phyloP scores from a whole-genome alignment of 2,797 vertebrate genomes.

The Spizella passerina region DNA sequence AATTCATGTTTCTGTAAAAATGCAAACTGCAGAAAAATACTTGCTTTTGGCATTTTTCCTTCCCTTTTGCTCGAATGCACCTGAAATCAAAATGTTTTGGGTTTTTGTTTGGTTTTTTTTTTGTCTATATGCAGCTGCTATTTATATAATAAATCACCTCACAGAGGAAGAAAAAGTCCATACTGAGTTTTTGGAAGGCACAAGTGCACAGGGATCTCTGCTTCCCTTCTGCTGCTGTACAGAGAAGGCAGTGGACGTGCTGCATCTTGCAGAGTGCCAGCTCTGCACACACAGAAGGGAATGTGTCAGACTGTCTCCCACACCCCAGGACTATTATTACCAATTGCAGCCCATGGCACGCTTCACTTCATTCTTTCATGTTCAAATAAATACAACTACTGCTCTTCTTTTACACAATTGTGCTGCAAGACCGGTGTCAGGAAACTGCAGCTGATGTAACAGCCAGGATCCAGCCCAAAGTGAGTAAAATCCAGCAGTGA shows the following conservation, averaged over 20 bases:
- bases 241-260: not conserved
- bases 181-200: not conserved
- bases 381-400: not conserved
- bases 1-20: not conserved
- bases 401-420: not conserved
- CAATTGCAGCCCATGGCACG: not conserved
- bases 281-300: not conserved
- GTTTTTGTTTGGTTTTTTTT: not conserved
- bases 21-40: not conserved
- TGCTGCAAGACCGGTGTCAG: not conserved
- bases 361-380: not conserved
- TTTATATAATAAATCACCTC: not conserved
- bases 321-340: not conserved
- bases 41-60: not conserved
- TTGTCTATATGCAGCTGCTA: not conserved
- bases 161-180: not conserved
- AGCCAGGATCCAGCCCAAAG: not conserved
- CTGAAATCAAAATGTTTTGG: not conserved
- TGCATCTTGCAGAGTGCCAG: not conserved
- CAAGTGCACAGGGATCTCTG: not conserved
- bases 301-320: not conserved
- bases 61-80: not conserved
- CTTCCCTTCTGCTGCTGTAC: not conserved
- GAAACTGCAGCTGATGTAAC: not conserved
- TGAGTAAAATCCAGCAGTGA: not conserved